Evolutionary conservation across 2,113 vertebrate genomes (phyloP).

Genomic region (Mus musculus): GRCm39 chr16:72446501-72447000

Average conservation of each 20-base stretch:
- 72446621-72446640: neutral
- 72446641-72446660: neutral
- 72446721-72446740: neutral
- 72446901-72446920: neutral
- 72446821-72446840: slow-evolving; percentile 24
- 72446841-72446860: slow-evolving; percentile 57
- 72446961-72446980: neutral
- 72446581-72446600: neutral
- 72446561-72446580: neutral
- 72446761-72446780: neutral
- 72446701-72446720: neutral
- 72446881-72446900: neutral
- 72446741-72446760: neutral
- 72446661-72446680: neutral
- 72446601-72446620: neutral
- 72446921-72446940: neutral
- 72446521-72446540: neutral
- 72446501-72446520: slow-evolving; percentile 9
- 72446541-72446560: neutral
- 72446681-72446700: neutral
- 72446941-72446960: neutral
- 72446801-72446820: neutral
- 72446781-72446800: neutral
- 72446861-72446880: neutral
- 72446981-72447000: neutral